Conservation (phyloP, 2,888 invertebrate species). For the Hemaris fuciformis region DNA sequence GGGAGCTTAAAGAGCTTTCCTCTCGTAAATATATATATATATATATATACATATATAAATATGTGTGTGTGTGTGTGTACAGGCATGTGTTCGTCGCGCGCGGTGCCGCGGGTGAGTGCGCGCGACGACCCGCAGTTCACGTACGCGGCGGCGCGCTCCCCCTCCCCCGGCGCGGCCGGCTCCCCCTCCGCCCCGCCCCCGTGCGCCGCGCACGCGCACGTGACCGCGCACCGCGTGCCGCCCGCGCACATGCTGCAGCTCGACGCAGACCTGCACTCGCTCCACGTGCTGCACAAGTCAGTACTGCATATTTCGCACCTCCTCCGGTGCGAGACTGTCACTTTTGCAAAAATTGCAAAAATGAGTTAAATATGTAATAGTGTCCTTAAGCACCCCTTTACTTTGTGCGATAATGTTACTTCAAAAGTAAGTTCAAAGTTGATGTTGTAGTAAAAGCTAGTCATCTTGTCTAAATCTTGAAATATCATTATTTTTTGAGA, state of each 20-base stretch:
- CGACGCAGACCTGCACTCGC: conserved; percentile 27
- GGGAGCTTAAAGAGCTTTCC: too few species aligned
- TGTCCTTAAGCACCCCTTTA: too few species aligned
- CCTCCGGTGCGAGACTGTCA: too few species aligned
- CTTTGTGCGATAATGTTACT: too few species aligned
- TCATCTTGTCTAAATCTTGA: too few species aligned
- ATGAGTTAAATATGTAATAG: too few species aligned
- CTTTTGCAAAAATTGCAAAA: too few species aligned
- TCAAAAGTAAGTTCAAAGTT: too few species aligned
- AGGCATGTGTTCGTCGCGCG: conserved; percentile 84
- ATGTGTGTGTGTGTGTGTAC: background rate
- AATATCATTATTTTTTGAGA: too few species aligned
- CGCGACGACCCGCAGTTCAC: conserved; percentile 85
- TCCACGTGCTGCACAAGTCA: conserved; percentile 46
- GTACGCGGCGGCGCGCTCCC: conserved; percentile 52
- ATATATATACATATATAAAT: background rate
- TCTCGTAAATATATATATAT: too few species aligned
- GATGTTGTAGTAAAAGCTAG: too few species aligned
- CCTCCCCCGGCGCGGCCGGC: conserved; percentile 25
- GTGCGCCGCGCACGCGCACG: conserved; percentile 55
- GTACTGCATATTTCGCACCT: too few species aligned
- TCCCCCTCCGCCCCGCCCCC: conserved; percentile 23
- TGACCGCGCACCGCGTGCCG: conserved; percentile 54
- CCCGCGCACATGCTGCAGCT: conserved; percentile 40
- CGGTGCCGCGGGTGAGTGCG: conserved; percentile 82